Conservation (phyloP, 2,797 vertebrate species). For the Acestrorhynchus altus region DNA sequence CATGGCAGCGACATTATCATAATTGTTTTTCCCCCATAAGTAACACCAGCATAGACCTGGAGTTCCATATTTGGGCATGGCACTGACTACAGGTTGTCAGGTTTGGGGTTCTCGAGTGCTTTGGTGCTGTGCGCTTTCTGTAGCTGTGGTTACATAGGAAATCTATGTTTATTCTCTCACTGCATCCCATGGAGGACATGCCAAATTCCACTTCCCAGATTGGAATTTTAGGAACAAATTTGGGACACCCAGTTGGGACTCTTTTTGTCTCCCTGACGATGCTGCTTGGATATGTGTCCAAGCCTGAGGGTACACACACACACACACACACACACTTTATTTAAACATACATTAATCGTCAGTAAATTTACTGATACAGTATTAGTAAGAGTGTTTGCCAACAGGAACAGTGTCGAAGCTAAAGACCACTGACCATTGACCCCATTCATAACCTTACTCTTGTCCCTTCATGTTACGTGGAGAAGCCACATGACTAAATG, state of each 20-base stretch:
- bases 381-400: constrained; percentile 53
- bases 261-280: constrained; percentile 30
- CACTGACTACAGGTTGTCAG: too few species aligned
- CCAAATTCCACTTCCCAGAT: constrained; percentile 15
- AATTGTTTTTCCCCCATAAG: too few species aligned
- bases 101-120: constrained; percentile 19
- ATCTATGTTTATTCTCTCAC: constrained; percentile 34
- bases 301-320: constrained; percentile 8
- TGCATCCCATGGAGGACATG: constrained; percentile 35
- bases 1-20: too few species aligned
- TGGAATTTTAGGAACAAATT: background rate
- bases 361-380: constrained; percentile 52
- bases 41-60: too few species aligned
- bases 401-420: constrained; percentile 40
- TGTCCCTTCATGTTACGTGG: constrained; percentile 7
- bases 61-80: too few species aligned
- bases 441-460: constrained; percentile 19
- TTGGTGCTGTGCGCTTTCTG: constrained; percentile 40
- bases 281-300: constrained; percentile 28
- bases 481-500: constrained; percentile 33
- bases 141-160: constrained; percentile 18
- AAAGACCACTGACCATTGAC: constrained; percentile 25
- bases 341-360: background rate
- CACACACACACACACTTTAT: background rate
- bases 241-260: background rate